Evolutionary conservation across 64 coral and sea anemone species (phyloP), one percentile per base, ranked within the genome.

Genomic region (Pocillopora damicornis): DNA sequence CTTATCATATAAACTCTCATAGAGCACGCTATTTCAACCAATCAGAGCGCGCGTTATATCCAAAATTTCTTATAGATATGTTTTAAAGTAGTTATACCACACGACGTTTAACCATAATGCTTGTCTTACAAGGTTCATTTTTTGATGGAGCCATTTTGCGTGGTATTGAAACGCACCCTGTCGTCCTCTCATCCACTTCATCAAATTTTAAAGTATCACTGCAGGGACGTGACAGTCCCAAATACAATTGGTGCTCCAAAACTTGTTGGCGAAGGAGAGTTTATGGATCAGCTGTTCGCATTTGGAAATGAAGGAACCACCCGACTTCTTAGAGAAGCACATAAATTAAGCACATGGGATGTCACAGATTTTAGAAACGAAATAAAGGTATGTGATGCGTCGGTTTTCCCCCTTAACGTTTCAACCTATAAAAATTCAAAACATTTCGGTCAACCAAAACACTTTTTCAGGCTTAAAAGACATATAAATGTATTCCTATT

Each of bases 291-390:
- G 34, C 76, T 94, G 35, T 82, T 94, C 35, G 83, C 82, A 20
- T 90, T 87, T 75, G 76, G 92, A 60, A 75, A 69, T 77, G 35
- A 2, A 9, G 92, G 92, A 79, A 25, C 88, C 18, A 73, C 13
- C 1, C 58, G 86, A 59, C 68, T 94, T 61, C 67, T 89, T 5
- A 67, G 22, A 56, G 74, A 79, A 22, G 76, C 38, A 75, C 59
- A 79, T 73, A 18, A 13, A 34, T 22, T 74, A 72, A 16, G 74
- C 51, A 64, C 80, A 5, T 94, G 92, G 92, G 35, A 82, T 13
- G 88, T 90, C 62, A 75, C 75, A 51, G 83, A 94, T 61, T 94
- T 94, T 37, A 81, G 75, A 63, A 25, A 30, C 38, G 86, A 87
- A 30, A 58, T 94, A 11, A 76, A 83, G 84, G 88, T 94, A 75